phyloP scores from a whole-genome alignment of 1,140 invertebrate species.

The Drosophila gunungcola region DNA sequence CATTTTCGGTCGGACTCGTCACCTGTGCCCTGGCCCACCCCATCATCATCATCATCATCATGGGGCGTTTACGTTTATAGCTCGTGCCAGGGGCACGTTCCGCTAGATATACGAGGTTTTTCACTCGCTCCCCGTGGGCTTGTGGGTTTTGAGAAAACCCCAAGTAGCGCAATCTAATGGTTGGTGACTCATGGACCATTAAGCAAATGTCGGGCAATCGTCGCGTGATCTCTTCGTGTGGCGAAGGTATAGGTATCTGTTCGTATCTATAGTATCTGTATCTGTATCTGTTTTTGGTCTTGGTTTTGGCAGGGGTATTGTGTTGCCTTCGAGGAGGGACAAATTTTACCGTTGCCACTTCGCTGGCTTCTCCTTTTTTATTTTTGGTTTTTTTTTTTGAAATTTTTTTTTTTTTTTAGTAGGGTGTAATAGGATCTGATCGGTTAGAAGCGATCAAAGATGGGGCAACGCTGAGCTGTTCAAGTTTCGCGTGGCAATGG shows the following conservation, averaged over 20 bases:
- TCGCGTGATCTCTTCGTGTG: constrained; percentile 20
- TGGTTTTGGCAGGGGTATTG: constrained; percentile 12
- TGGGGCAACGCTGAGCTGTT: neutral
- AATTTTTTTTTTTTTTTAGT: neutral
- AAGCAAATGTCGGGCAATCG: constrained; percentile 26
- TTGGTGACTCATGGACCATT: constrained; percentile 33
- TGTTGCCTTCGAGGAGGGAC: constrained; percentile 15
- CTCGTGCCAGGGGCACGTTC: constrained; percentile 32
- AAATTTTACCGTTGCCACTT: constrained; percentile 48
- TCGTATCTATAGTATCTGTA: neutral
- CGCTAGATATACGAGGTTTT: constrained; percentile 18
- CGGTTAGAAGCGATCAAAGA: constrained; percentile 16
- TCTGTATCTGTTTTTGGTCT: neutral
- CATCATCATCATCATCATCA: neutral
- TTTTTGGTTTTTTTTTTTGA: neutral
- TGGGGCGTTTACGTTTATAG: neutral
- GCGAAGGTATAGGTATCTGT: neutral
- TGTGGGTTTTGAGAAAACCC: constrained; percentile 22
- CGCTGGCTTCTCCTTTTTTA: constrained; percentile 1
- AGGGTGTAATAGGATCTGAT: constrained; percentile 26
- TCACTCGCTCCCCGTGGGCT: neutral
- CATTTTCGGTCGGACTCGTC: constrained; percentile 16
- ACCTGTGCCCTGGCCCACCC: constrained; percentile 20
- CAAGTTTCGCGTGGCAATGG: constrained; percentile 56
- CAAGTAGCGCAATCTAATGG: constrained; percentile 5